phyloP scores from a whole-genome alignment of 2,888 invertebrate species.

The Xanthia icteritia region DNA sequence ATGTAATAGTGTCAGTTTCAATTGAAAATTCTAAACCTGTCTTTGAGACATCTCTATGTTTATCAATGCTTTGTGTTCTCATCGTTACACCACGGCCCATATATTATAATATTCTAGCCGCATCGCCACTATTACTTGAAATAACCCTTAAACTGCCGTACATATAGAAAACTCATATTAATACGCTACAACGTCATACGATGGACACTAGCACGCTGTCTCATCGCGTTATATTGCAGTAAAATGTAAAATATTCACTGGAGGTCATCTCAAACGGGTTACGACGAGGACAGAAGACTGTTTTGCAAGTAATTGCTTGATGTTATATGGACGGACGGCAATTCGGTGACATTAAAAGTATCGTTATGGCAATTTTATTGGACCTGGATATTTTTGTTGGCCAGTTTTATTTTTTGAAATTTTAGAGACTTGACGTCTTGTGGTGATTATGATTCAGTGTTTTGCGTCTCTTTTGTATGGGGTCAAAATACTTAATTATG shows the following conservation, averaged over 20 bases:
- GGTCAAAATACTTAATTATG: neutral
- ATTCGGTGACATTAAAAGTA: constrained; percentile 58
- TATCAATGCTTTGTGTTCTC: neutral
- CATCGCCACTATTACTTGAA: constrained; percentile 11
- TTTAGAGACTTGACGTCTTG: constrained; percentile 15
- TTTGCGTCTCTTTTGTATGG: neutral
- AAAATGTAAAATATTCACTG: constrained; percentile 77
- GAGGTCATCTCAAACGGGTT: constrained; percentile 73
- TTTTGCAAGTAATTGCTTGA: constrained; percentile 68
- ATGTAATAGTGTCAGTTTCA: too few species aligned
- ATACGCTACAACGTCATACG: constrained; percentile 28
- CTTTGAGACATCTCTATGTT: too few species aligned
- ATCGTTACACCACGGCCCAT: neutral
- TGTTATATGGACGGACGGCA: constrained; percentile 62
- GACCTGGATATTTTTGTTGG: constrained; percentile 35
- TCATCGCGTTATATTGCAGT: constrained; percentile 71
- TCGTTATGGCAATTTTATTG: constrained; percentile 54
- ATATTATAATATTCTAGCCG: constrained; percentile 4
- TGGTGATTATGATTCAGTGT: constrained; percentile 23
- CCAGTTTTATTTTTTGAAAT: constrained; percentile 36
- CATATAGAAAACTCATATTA: constrained; percentile 54
- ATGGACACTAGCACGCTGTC: constrained; percentile 61
- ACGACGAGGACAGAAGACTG: constrained; percentile 66
- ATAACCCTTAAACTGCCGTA: constrained; percentile 35
- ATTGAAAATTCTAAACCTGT: neutral